Percentiles rank a stretch among this genome's conserved stretches.
These are phyloP conservation scores for Neolamprologus cancellatus DNA, from an alignment of 2,113 vertebrate genomes.

Conservation along the genomic window DNA sequence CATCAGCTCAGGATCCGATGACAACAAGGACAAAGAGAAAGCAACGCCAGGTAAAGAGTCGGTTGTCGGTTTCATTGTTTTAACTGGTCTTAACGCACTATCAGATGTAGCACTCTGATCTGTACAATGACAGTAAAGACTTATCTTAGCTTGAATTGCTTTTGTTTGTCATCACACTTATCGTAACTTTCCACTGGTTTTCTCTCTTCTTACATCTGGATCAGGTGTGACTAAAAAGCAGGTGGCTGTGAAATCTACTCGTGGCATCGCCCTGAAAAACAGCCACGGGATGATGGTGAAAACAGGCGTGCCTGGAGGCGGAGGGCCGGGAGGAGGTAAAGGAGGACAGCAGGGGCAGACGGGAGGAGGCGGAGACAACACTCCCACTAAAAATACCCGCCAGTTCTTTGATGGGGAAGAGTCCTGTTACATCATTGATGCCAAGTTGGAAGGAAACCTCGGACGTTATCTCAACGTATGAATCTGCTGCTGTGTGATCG, in stretches of 20 bases:
- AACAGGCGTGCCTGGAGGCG: slow-evolving; percentile 53
- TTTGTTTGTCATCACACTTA: neutral
- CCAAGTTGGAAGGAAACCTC: slow-evolving; percentile 94
- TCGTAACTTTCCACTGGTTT: neutral
- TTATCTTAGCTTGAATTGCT: neutral
- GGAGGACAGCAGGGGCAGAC: slow-evolving; percentile 39
- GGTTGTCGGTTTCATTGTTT: neutral
- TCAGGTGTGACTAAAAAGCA: slow-evolving; percentile 85
- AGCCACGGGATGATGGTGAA: slow-evolving; percentile 91
- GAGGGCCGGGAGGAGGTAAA: slow-evolving; percentile 33
- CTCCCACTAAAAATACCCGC: slow-evolving; percentile 76
- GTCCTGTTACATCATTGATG: slow-evolving; percentile 97
- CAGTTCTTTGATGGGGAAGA: slow-evolving; percentile 95
- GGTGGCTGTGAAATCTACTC: slow-evolving; percentile 93
- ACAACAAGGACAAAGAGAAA: slow-evolving; percentile 81
- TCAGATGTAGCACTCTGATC: neutral
- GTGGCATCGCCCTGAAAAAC: slow-evolving; percentile 89
- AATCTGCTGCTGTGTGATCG: neutral
- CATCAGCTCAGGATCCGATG: slow-evolving; percentile 92
- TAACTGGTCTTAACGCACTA: neutral
- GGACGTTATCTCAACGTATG: slow-evolving; percentile 95
- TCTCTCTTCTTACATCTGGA: accelerated
- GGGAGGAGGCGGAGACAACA: slow-evolving; percentile 69
- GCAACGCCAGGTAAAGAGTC: slow-evolving; percentile 8
- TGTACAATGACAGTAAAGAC: neutral